A percentile compares a stretch with the other conserved stretches of the same genome.
phyloP scores from a whole-genome alignment of 2,888 invertebrate genomes.

The Syrphus vitripennis region DNA sequence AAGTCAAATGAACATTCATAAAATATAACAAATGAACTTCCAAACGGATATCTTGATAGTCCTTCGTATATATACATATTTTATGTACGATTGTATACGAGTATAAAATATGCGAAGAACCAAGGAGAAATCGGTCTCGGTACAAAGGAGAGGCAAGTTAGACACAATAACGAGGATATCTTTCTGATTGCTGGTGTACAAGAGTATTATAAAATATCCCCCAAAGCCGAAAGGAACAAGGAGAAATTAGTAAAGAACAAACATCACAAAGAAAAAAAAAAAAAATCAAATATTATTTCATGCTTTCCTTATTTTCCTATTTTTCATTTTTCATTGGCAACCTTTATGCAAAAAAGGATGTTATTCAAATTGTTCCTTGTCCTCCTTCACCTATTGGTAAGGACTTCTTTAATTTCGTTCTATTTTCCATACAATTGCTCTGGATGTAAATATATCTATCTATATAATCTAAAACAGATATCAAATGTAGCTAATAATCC shows the following conservation, averaged over 20 bases:
- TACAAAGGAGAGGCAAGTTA: conserved; percentile 16
- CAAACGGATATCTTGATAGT: conserved; percentile 33
- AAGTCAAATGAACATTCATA: conserved; percentile 58
- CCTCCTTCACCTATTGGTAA: neutral
- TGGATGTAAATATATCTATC: too few relatives aligned
- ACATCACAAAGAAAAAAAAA: conserved; percentile 1
- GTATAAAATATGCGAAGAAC: neutral
- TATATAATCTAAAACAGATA: neutral
- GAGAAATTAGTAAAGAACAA: conserved; percentile 49
- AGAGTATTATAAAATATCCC: conserved; percentile 47
- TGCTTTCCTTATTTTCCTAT: neutral
- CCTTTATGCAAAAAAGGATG: conserved; percentile 34
- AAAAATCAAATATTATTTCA: conserved; percentile 2
- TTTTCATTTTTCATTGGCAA: neutral
- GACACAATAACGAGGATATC: conserved; percentile 56
- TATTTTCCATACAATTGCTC: conserved; percentile 4
- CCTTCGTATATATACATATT: neutral
- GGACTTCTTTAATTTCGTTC: neutral
- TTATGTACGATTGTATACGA: too few relatives aligned
- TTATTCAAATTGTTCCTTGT: neutral
- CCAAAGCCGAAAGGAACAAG: conserved; percentile 36
- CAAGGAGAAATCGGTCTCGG: neutral
- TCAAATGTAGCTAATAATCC: neutral
- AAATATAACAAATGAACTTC: conserved; percentile 59
- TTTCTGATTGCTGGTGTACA: conserved; percentile 45